Conservation (phyloP, 2,888 invertebrate species). For the Tolmerus cingulatus region DNA sequence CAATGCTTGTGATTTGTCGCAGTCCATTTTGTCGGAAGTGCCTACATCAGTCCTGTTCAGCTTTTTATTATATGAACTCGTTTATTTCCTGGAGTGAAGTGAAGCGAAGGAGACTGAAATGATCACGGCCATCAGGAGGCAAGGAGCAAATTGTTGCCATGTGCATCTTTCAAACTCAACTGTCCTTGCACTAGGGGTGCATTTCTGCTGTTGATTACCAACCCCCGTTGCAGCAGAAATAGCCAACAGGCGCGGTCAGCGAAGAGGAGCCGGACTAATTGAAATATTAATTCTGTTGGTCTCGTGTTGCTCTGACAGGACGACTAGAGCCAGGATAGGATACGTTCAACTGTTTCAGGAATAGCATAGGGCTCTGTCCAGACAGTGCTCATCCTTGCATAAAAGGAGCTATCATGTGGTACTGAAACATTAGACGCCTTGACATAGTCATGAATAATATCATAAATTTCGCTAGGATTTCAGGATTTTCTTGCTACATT, state of each 20-base stretch:
- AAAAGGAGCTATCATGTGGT: constrained; percentile 27
- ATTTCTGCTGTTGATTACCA: background rate
- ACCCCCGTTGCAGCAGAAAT: background rate
- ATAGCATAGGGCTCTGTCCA: background rate
- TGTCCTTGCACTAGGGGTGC: background rate
- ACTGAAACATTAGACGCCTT: constrained; percentile 35
- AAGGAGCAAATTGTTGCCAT: background rate
- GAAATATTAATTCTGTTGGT: constrained; percentile 22
- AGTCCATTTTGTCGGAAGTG: no score
- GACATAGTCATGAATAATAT: constrained; percentile 41
- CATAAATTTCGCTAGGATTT: constrained; percentile 40
- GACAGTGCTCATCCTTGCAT: constrained; percentile 13
- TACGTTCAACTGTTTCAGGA: background rate
- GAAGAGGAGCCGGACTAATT: background rate
- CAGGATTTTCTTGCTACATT: constrained; percentile 37
- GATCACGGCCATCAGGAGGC: no score
- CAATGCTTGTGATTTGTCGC: no score
- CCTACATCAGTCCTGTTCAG: no score
- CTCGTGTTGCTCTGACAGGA: constrained; percentile 29
- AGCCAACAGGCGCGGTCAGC: background rate
- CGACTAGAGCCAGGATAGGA: background rate
- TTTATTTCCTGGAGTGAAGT: no score
- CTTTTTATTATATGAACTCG: no score
- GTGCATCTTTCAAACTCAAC: background rate
- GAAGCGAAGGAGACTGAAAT: no score